These are phyloP conservation scores for Dioctria rufipes DNA, from an alignment of 2,888 invertebrate species.

Conservation along the genomic window DNA sequence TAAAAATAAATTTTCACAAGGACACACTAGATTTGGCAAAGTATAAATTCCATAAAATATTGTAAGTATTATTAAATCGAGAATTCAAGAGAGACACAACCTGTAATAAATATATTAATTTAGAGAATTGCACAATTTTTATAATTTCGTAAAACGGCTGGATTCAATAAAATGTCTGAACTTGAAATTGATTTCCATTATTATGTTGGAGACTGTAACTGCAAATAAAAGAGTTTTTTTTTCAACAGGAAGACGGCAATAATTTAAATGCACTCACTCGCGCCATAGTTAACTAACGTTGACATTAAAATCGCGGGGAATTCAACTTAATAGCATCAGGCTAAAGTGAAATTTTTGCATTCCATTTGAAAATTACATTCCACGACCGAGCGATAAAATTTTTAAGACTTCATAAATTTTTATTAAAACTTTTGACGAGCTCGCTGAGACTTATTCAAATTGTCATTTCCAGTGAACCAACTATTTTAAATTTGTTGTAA, in stretches of 20 bases:
- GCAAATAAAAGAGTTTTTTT: not conserved
- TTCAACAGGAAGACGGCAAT: constrained; percentile 35
- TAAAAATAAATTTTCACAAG: too few species aligned
- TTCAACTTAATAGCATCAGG: not conserved
- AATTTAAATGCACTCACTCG: constrained; percentile 20
- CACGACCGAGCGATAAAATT: constrained; percentile 6
- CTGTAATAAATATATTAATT: constrained; percentile 5
- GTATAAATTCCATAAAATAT: too few species aligned
- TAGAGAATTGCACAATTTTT: constrained; percentile 8
- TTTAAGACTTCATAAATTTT: constrained; percentile 27
- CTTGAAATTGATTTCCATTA: constrained; percentile 24
- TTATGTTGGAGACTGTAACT: not conserved
- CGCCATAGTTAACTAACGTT: not conserved
- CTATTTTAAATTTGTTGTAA: too few species aligned
- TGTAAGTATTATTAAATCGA: too few species aligned
- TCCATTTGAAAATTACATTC: constrained; percentile 18
- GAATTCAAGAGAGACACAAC: not conserved
- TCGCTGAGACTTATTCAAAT: not conserved
- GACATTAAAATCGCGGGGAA: not conserved
- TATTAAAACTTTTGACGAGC: constrained; percentile 27
- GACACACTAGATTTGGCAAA: too few species aligned
- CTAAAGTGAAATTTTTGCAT: constrained; percentile 23
- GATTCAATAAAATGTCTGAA: constrained; percentile 32
- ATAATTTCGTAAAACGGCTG: not conserved
- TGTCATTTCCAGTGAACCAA: not conserved